Conservation (phyloP, 2,888 invertebrate genomes). For the Hecatera dysodea region DNA sequence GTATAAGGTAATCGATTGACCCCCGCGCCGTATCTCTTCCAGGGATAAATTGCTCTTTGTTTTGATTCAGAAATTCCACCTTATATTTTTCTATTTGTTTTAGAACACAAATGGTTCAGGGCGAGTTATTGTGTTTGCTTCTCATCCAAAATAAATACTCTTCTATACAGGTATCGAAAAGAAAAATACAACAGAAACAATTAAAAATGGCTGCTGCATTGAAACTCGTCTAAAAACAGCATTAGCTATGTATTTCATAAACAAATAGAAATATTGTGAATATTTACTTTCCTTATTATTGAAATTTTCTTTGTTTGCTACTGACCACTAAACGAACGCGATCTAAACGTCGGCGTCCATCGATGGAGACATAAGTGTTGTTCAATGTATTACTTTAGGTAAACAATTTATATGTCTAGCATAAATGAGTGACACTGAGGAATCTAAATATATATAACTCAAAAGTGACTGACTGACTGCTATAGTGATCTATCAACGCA, state of each 20-base stretch:
- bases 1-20: constrained; percentile 75
- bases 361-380: too few relatives aligned
- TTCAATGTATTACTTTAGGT: too few relatives aligned
- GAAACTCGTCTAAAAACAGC: background rate
- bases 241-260: background rate
- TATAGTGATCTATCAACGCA: too few relatives aligned
- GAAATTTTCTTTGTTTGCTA: background rate
- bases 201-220: background rate
- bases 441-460: too few relatives aligned
- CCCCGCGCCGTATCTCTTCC: constrained; percentile 68
- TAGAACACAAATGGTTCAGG: constrained; percentile 40
- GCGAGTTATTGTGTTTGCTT: constrained; percentile 39
- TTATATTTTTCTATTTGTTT: constrained; percentile 57
- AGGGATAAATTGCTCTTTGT: constrained; percentile 74
- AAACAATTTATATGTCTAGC: too few relatives aligned
- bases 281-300: background rate
- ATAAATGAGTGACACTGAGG: background rate
- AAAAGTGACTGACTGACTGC: too few relatives aligned
- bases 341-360: background rate
- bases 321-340: background rate
- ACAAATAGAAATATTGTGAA: background rate
- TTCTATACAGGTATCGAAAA: constrained; percentile 28
- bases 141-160: constrained; percentile 30
- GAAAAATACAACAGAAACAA: constrained; percentile 27
- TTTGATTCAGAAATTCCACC: constrained; percentile 65